Evolutionary conservation across 2,797 vertebrate species (phyloP).

Genomic region (Anableps anableps): DNA sequence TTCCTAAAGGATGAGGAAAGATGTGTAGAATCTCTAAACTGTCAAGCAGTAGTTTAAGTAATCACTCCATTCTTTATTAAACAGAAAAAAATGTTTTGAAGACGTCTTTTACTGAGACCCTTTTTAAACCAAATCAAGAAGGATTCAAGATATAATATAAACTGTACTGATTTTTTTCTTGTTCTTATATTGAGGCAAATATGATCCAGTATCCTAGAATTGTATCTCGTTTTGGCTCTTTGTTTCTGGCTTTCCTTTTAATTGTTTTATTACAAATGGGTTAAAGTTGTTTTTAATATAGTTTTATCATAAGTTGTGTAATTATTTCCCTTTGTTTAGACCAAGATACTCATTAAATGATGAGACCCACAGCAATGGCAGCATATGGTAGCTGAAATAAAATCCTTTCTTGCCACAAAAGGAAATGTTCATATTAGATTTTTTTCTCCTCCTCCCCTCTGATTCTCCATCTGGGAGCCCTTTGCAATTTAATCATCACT

Average conservation of each 20-base stretch:
- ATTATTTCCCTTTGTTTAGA: slow-evolving; percentile 75
- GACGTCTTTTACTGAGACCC: not conserved
- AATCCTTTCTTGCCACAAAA: slow-evolving; percentile 83
- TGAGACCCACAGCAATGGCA: slow-evolving; percentile 69
- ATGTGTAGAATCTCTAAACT: slow-evolving; percentile 51
- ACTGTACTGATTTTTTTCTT: slow-evolving; percentile 9
- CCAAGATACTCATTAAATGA: slow-evolving; percentile 74
- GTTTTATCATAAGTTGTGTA: slow-evolving; percentile 60
- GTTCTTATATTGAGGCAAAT: slow-evolving; percentile 10
- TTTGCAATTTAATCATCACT: slow-evolving; percentile 89
- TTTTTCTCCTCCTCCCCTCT: slow-evolving; percentile 77
- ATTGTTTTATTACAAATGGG: slow-evolving; percentile 56
- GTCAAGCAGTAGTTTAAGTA: slow-evolving; percentile 59
- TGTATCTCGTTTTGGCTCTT: slow-evolving; percentile 13
- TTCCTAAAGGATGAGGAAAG: slow-evolving; percentile 34
- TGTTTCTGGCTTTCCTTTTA: slow-evolving; percentile 34
- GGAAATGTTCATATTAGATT: slow-evolving; percentile 86
- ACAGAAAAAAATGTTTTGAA: not conserved
- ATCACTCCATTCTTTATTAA: too few relatives aligned
- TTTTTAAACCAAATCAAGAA: slow-evolving; percentile 14
- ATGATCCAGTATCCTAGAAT: slow-evolving; percentile 9
- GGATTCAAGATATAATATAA: slow-evolving; percentile 5
- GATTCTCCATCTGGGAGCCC: slow-evolving; percentile 85
- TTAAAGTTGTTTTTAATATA: slow-evolving; percentile 45
- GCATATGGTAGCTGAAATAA: slow-evolving; percentile 79